These are phyloP conservation scores for Pongo pygmaeus DNA, from an alignment of 2,113 vertebrate species.

Conservation along the genomic window DNA sequence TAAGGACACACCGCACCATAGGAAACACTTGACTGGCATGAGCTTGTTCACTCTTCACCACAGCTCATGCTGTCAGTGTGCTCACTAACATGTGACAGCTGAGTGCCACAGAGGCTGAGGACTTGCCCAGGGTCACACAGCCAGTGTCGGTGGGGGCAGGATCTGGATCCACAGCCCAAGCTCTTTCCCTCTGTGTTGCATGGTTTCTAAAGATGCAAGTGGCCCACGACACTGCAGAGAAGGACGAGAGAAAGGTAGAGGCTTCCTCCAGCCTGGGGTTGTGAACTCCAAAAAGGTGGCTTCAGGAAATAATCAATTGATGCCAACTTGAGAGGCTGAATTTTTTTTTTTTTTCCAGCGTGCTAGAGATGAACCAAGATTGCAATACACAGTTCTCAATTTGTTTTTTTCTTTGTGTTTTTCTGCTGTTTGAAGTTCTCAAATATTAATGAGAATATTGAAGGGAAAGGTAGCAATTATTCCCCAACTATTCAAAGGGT, in stretches of 20 bases:
- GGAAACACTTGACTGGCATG: background rate
- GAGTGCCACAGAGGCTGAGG: too few species aligned
- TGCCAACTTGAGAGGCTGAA: background rate
- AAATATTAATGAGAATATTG: background rate
- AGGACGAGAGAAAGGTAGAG: background rate
- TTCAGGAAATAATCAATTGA: background rate
- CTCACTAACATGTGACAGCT: rapidly evolving
- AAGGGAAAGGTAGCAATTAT: constrained; percentile 54
- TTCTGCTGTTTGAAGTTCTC: background rate
- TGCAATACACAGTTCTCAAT: background rate
- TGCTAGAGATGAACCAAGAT: background rate
- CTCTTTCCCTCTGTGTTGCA: rapidly evolving
- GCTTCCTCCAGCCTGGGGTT: background rate
- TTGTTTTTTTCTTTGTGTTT: too few species aligned
- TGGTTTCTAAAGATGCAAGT: background rate
- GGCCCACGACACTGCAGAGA: rapidly evolving
- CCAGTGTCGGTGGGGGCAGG: background rate
- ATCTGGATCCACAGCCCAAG: background rate
- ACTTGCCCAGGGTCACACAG: background rate
- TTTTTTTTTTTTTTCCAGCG: background rate
- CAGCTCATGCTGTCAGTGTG: background rate
- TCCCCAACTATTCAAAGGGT: constrained; percentile 49
- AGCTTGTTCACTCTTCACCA: background rate
- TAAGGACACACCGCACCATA: too few species aligned
- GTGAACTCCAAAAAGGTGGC: background rate